Evolutionary conservation across 2,888 invertebrate species (phyloP).

Genomic region (Yponomeuta evonymella): DNA sequence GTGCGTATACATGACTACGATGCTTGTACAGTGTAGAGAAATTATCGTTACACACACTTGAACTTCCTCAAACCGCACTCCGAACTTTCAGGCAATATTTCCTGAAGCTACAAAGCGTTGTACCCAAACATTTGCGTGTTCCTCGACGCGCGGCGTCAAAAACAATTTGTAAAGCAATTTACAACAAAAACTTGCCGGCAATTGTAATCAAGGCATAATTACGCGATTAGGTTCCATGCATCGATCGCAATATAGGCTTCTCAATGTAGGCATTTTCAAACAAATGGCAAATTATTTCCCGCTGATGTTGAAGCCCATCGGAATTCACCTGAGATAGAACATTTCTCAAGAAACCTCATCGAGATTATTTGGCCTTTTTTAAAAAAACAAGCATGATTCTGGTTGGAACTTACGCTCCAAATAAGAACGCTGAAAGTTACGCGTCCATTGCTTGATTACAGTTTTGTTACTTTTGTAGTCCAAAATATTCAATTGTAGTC

Average conservation of each 20-base stretch:
- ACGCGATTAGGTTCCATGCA: constrained; percentile 2
- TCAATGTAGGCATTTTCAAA: too few relatives aligned
- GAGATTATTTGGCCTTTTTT: not conserved
- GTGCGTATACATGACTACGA: too few relatives aligned
- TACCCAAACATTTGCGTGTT: not conserved
- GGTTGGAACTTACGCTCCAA: too few relatives aligned
- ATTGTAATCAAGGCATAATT: not conserved
- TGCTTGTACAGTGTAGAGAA: too few relatives aligned
- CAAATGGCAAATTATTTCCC: not conserved
- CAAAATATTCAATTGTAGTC: too few relatives aligned
- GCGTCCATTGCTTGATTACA: too few relatives aligned
- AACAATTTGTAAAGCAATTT: constrained; percentile 11
- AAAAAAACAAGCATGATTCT: too few relatives aligned
- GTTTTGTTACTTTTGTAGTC: too few relatives aligned
- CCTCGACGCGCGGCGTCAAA: constrained; percentile 2
- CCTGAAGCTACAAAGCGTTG: not conserved
- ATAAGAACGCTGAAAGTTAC: too few relatives aligned
- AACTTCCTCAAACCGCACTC: too few relatives aligned
- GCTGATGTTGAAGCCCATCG: not conserved
- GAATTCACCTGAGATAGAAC: not conserved
- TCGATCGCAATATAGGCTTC: not conserved
- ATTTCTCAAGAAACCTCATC: not conserved
- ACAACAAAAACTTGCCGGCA: constrained; percentile 12
- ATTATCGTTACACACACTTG: too few relatives aligned
- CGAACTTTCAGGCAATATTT: not conserved